Percentiles rank a stretch among this genome's conserved stretches.
Evolutionary conservation across 2,888 invertebrate species (phyloP).

Genomic region (Agrotis clavis): DNA sequence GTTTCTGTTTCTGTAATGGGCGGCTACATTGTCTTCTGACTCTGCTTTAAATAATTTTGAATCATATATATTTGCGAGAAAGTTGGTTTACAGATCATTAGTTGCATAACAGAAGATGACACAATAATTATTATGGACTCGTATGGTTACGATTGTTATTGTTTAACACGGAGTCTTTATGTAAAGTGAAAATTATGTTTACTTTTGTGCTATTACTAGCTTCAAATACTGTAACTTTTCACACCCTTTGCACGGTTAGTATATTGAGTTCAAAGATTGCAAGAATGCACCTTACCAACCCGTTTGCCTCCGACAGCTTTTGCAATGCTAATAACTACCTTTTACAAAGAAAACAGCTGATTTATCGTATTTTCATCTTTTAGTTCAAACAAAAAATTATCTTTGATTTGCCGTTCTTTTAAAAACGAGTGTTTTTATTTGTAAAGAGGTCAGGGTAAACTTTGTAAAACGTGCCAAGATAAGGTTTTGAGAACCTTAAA

Average conservation of each 20-base stretch:
- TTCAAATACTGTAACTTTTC: conserved; percentile 18
- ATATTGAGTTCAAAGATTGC: conserved; percentile 57
- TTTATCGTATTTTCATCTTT: conserved; percentile 40
- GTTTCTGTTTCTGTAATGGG: neutral
- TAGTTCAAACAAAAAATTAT: conserved; percentile 16
- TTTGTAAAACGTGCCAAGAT: conserved; percentile 16
- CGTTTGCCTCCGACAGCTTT: conserved; percentile 43
- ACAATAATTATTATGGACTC: neutral
- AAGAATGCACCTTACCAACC: conserved; percentile 55
- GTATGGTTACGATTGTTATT: too few relatives aligned
- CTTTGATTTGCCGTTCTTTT: neutral
- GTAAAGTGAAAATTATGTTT: neutral
- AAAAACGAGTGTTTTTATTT: conserved; percentile 23
- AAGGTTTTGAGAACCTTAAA: conserved; percentile 25
- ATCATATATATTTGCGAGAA: conserved; percentile 4
- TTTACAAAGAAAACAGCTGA: conserved; percentile 52
- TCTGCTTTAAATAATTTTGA: conserved; percentile 17
- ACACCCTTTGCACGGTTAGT: conserved; percentile 26
- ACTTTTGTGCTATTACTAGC: conserved; percentile 1
- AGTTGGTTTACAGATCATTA: conserved; percentile 14
- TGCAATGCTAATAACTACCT: conserved; percentile 52
- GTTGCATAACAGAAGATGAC: too few relatives aligned
- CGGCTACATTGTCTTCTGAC: conserved; percentile 21
- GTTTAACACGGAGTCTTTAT: too few relatives aligned
- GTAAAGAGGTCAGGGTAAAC: conserved; percentile 17